Evolutionary conservation across 2,113 vertebrate species (phyloP).

Genomic region (Pycnonotus jocosus): DNA sequence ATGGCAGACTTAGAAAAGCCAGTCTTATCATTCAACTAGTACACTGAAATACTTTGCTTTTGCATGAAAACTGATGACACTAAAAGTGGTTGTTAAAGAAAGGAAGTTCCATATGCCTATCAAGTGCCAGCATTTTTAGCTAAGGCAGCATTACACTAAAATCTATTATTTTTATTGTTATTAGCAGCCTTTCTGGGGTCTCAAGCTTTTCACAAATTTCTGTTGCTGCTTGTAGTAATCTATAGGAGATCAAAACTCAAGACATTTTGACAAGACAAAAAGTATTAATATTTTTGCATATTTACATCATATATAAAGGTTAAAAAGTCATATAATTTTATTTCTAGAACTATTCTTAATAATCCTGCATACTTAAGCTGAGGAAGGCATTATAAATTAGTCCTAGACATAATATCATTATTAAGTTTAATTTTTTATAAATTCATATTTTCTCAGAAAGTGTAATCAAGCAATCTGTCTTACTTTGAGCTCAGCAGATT

Average conservation of each 20-base stretch:
- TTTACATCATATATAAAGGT: not conserved
- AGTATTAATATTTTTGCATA: not conserved
- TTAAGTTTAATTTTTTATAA: slow-evolving; percentile 4
- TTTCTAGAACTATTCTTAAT: slow-evolving; percentile 28
- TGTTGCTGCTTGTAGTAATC: not conserved
- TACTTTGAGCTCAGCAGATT: slow-evolving; percentile 46
- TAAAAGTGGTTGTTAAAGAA: not conserved
- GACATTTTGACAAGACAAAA: slow-evolving; percentile 7
- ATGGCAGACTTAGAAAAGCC: not conserved
- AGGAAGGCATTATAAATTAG: slow-evolving; percentile 48
- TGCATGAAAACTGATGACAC: not conserved
- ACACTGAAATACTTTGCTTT: not conserved
- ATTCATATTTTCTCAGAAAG: slow-evolving; percentile 25
- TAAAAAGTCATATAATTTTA: not conserved
- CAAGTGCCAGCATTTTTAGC: not conserved
- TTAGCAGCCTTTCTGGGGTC: not conserved
- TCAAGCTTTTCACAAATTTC: not conserved
- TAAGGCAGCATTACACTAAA: not conserved
- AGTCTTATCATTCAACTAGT: not conserved
- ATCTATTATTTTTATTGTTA: not conserved
- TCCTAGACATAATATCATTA: not conserved
- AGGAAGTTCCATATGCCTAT: not conserved
- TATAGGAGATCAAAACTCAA: not conserved
- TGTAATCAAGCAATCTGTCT: slow-evolving; percentile 11
- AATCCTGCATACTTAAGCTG: not conserved